Evolutionary conservation across 2,888 invertebrate genomes (phyloP).

Genomic region (Campoplex nolae): DNA sequence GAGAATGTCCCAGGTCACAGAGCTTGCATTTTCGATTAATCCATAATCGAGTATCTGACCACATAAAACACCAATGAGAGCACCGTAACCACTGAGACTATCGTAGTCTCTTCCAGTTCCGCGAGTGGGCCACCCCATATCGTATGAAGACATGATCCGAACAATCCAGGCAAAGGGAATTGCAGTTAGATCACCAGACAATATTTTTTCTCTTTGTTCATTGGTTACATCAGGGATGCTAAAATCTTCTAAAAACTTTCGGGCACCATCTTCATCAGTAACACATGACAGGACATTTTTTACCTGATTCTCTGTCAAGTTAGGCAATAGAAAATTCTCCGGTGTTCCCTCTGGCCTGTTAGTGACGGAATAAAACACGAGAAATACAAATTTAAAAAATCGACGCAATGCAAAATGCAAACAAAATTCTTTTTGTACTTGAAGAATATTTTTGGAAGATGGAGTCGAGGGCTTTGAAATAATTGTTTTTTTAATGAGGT

Average conservation of each 20-base stretch:
- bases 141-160: constrained; percentile 69
- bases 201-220: constrained; percentile 19
- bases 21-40: constrained; percentile 72
- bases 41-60: constrained; percentile 69
- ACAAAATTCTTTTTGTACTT: too few species aligned
- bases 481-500: too few species aligned
- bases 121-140: constrained; percentile 73
- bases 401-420: too few species aligned
- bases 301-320: constrained; percentile 36
- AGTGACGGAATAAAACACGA: too few species aligned
- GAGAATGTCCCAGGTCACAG: constrained; percentile 68
- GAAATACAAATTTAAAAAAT: background rate
- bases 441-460: too few species aligned
- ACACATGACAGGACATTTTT: background rate
- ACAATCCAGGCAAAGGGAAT: constrained; percentile 29
- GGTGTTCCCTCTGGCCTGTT: too few species aligned
- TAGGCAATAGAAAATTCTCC: too few species aligned
- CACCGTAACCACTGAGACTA: constrained; percentile 72
- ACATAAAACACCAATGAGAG: constrained; percentile 68
- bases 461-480: too few species aligned
- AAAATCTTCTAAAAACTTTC: constrained; percentile 15
- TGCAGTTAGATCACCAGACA: constrained; percentile 20
- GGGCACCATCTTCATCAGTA: constrained; percentile 9
- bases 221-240: constrained; percentile 10
- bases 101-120: constrained; percentile 73